Evolutionary conservation across 2,797 vertebrate genomes (phyloP), one percentile per base, ranked within the genome.

Genomic region (Bovichtus variegatus): DNA sequence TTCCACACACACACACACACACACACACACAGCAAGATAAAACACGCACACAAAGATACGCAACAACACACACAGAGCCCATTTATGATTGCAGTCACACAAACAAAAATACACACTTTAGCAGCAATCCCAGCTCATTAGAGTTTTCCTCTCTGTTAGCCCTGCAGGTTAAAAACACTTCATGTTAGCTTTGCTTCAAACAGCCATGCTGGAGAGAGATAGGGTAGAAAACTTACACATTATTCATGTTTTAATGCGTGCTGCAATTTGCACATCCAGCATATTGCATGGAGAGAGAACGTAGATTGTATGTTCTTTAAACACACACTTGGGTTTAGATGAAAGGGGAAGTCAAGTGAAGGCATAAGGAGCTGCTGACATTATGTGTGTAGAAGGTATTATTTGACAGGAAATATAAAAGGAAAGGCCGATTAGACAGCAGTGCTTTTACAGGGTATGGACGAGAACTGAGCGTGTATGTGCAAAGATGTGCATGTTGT

Each of bases 161-260:
- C 80, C 86, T 62, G 87, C 85, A 89, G 89, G 87, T 91, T 81
- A 78, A 84, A 89, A 87, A 89, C 86, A 76, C 68, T 73, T 78
- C 44, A 74, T 77, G 84, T 90, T 85, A 83, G 78, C 75, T 50
- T 57, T 44, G 78, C 65, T 86, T 85, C 78, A 90, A 81, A 89
- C 71, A 76, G 76, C 41, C 58, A 65, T 43, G 67, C 53, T 63
- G 53, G 40, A 57, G 80, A 70, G 64, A 76, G 64, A 74, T 34
- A 68, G 50, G 18, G 70, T 19, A 58, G 61, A 71, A 76, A 88
- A 85, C 57, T 44, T 61, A 78, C 69, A 87, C 41, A 79, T 91
- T 77, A 87, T 91, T 88, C 60, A 81, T 87, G 70, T 70, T 85
- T 65, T 43, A 43, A 74, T 68, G 61, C 63, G 64, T 62, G 68